phyloP scores from a whole-genome alignment of 1,140 invertebrate species.

The Leptopilina boulardi region DNA sequence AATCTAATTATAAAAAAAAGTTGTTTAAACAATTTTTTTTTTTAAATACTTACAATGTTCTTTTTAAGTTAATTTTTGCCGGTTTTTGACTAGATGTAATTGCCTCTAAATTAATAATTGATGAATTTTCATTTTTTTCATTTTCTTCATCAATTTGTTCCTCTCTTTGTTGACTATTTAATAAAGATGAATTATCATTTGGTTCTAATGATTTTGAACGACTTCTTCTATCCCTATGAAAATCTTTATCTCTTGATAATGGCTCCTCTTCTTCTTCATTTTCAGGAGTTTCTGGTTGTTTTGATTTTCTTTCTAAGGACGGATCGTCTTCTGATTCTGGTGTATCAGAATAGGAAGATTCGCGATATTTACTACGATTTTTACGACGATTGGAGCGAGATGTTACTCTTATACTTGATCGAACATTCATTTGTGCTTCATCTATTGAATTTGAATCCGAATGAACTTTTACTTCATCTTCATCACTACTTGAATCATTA shows the following conservation, averaged over 20 bases:
- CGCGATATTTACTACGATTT: constrained; percentile 67
- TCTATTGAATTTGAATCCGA: constrained; percentile 61
- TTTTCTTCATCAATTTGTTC: background rate
- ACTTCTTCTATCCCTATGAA: constrained; percentile 46
- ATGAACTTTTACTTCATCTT: constrained; percentile 55
- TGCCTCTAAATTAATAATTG: constrained; percentile 40
- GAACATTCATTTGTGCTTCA: constrained; percentile 44
- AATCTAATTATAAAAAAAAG: background rate
- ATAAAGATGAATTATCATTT: constrained; percentile 45
- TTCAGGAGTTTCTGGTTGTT: constrained; percentile 36
- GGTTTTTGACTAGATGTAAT: constrained; percentile 59
- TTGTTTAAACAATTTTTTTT: background rate
- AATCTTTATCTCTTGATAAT: constrained; percentile 42
- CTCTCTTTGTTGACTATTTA: constrained; percentile 44
- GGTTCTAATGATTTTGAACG: constrained; percentile 46
- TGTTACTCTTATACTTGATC: constrained; percentile 44
- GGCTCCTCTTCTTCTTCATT: constrained; percentile 47
- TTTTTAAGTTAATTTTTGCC: constrained; percentile 71
- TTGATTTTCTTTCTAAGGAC: constrained; percentile 48
- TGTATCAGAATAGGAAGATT: constrained; percentile 69
- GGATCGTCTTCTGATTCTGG: constrained; percentile 68
- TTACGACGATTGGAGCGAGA: constrained; percentile 61
- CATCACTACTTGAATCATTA: constrained; percentile 53
- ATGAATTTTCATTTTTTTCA: constrained; percentile 35
- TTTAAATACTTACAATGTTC: constrained; percentile 69